Evolutionary conservation across 2,888 invertebrate genomes (phyloP).

Genomic region (Keiferia lycopersicella): DNA sequence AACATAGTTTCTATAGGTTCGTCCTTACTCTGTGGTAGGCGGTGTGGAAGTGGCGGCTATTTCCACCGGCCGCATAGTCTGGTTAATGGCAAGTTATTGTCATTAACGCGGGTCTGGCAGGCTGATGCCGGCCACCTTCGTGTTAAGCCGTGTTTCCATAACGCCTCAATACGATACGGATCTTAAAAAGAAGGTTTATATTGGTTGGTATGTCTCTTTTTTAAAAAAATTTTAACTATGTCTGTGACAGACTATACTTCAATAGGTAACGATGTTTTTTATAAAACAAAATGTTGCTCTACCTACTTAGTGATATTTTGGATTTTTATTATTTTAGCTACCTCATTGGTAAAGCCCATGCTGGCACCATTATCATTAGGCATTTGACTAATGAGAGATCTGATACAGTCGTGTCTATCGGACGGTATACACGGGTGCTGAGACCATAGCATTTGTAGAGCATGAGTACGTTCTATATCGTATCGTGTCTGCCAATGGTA

Average conservation of each 20-base stretch:
- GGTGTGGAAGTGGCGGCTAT: conserved; percentile 33
- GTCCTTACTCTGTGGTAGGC: neutral
- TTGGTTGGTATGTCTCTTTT: too few species aligned
- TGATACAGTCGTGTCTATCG: neutral
- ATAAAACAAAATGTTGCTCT: too few species aligned
- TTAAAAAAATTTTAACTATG: too few species aligned
- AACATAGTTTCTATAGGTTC: too few species aligned
- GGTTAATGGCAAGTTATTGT: conserved; percentile 70
- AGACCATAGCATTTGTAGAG: too few species aligned
- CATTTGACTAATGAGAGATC: conserved; percentile 68
- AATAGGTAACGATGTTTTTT: too few species aligned
- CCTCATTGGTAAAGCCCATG: too few species aligned
- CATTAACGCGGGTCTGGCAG: conserved; percentile 60
- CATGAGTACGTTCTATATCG: conserved; percentile 16
- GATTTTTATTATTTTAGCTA: too few species aligned
- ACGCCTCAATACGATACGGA: conserved; percentile 30
- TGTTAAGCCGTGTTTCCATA: conserved; percentile 48
- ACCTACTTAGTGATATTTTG: too few species aligned
- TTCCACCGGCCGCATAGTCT: conserved; percentile 41
- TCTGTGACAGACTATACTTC: too few species aligned
- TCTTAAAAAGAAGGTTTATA: neutral
- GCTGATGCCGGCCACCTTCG: conserved; percentile 53
- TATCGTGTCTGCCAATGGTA: conserved; percentile 38
- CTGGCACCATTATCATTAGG: conserved; percentile 74
- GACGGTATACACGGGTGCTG: neutral